Evolutionary conservation across 2,797 vertebrate species (phyloP).

Genomic region (Danio jaintianensis): DNA sequence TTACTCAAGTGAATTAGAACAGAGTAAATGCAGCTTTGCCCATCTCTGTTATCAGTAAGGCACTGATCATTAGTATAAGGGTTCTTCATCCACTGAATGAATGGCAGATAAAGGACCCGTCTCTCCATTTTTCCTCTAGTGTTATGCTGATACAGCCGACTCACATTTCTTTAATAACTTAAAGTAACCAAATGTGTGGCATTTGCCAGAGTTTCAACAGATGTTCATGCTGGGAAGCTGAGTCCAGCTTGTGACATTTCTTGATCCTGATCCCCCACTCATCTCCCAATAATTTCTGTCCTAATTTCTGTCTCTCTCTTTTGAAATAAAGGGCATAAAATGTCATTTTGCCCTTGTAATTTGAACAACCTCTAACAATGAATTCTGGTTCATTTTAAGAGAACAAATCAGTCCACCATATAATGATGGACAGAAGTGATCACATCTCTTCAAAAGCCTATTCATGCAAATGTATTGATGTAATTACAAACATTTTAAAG

Average conservation of each 20-base stretch:
- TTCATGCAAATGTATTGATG: no score
- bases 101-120: neutral
- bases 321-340: neutral
- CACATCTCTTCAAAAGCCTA: no score
- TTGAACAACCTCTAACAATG: neutral
- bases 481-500: no score
- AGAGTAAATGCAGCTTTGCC: no score
- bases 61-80: neutral
- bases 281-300: neutral
- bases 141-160: slow-evolving; percentile 18
- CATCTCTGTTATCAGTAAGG: no score
- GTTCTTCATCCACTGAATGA: neutral
- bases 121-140: slow-evolving; percentile 22
- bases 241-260: slow-evolving; percentile 16
- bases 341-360: neutral
- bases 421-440: no score
- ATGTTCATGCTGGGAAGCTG: neutral
- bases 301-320: neutral
- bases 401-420: no score
- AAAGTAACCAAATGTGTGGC: neutral
- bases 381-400: neutral
- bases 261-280: neutral
- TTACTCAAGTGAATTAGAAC: no score
- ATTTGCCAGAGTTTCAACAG: slow-evolving; percentile 9
- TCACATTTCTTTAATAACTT: neutral